Evolutionary conservation across 2,797 vertebrate genomes (phyloP), one percentile per base, ranked within the genome.

Genomic region (Cirrhinus mrigala): DNA sequence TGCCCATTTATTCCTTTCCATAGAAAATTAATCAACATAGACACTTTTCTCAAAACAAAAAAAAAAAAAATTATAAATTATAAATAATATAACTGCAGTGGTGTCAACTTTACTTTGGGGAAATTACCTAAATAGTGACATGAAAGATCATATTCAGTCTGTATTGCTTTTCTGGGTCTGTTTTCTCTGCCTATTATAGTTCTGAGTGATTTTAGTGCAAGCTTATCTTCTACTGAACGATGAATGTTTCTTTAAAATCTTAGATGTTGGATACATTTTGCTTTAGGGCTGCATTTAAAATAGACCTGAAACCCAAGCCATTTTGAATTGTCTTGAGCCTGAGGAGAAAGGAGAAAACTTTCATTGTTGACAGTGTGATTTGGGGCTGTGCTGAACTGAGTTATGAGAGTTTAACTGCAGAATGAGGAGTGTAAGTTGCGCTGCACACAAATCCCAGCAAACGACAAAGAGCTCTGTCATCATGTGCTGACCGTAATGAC

Each of bases 401-500:
- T 95, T 95, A 94, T 91, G 89, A 91, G 88, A 88, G 90, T 84
- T 88, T 91, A 93, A 94, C 81, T n/a, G 44, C 29, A 24, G 74
- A 82, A 74, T 50, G 70, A 62, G 56, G 91, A 89, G 89, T 92
- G 80, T 27, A 37, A 68, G 80, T 87, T 88, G 84, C 92, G 90
- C 90, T 91, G 91, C 86, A 92, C 91, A 91, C 89, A 85, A 86
- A 84, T 90, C 91, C 62, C 88, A 90, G 91, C 89, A 52, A 83
- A 71, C 46, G 88, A 87, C 88, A 81, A 85, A 89, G 85, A 87
- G 90, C 89, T 88, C 85, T 89, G 86, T 87, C 85, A 87, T 75
- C 81, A 83, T 88, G 81, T 20, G 74, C 87, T 86, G 90, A 93
- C 93, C 92, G 92, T 93, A 95, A 94, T 95, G 91, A 95, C 91